Evolutionary conservation across 2,113 vertebrate genomes (phyloP).

Genomic region (Macroglossus sobrinus): DNA sequence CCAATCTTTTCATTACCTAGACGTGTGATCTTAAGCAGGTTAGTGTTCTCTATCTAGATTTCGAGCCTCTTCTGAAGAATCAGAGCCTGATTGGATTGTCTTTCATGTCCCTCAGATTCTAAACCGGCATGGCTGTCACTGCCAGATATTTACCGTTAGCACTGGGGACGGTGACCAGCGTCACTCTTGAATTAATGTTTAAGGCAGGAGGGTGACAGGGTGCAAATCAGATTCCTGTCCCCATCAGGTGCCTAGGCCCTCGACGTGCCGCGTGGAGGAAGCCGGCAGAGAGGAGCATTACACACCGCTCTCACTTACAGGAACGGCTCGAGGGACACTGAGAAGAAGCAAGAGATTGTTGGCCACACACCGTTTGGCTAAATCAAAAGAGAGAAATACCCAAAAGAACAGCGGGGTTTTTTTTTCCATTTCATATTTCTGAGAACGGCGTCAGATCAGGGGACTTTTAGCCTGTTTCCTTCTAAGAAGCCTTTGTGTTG

Average conservation of each 20-base stretch:
- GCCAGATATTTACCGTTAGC: background rate
- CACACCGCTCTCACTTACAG: slow-evolving; percentile 1
- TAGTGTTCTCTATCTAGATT: background rate
- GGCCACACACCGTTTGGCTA: slow-evolving; percentile 10
- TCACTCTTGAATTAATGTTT: too few species aligned
- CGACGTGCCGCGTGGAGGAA: background rate
- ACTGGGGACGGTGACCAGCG: fast-evolving
- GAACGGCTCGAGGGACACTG: slow-evolving; percentile 8
- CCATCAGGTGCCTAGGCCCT: background rate
- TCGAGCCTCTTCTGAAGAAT: background rate
- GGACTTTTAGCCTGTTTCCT: slow-evolving; percentile 41
- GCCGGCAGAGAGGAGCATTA: background rate
- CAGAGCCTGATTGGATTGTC: background rate
- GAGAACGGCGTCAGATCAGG: slow-evolving; percentile 53
- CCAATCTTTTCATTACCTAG: background rate
- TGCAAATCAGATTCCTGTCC: slow-evolving; percentile 20
- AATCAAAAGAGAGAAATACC: slow-evolving; percentile 53
- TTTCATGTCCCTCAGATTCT: background rate
- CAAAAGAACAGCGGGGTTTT: background rate
- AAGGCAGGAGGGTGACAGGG: fast-evolving
- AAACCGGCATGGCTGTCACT: background rate
- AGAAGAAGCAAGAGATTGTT: slow-evolving; percentile 44
- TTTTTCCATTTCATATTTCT: slow-evolving; percentile 57
- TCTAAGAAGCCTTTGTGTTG: slow-evolving; percentile 59
- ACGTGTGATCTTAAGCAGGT: background rate